Conservation (phyloP, 2,888 invertebrate species). For the Syrphus vitripennis region DNA sequence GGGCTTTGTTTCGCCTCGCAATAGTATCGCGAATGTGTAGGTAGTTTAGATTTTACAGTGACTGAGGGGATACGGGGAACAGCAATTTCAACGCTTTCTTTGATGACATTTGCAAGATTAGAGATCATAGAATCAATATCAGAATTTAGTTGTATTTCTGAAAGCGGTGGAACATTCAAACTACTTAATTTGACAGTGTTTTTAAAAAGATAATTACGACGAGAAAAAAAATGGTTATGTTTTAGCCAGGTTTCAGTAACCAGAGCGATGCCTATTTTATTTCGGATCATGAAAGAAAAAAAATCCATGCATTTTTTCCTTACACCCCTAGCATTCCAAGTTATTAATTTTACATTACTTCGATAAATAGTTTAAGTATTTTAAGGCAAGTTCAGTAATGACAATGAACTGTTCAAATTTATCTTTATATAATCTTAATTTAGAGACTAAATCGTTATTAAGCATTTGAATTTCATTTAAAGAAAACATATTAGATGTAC, state of each 20-base stretch:
- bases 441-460: conserved; percentile 29
- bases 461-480: conserved; percentile 18
- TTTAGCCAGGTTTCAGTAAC: conserved; percentile 49
- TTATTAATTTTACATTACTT: conserved; percentile 17
- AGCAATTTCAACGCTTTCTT: conserved; percentile 7
- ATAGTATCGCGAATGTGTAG: neutral
- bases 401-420: conserved; percentile 18
- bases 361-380: conserved; percentile 21
- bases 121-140: conserved; percentile 10
- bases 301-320: too few relatives aligned
- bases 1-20: neutral
- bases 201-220: conserved; percentile 36
- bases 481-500: conserved; percentile 13
- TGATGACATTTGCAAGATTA: conserved; percentile 9
- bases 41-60: neutral
- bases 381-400: conserved; percentile 17
- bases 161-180: neutral
- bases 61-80: neutral
- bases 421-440: conserved; percentile 23
- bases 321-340: too few relatives aligned
- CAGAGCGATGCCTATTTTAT: conserved; percentile 46
- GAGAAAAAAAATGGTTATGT: conserved; percentile 29
- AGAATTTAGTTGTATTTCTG: neutral
- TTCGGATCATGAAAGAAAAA: conserved; percentile 30
- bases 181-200: neutral